These are phyloP conservation scores for Cactoblastis cactorum DNA, from an alignment of 2,888 invertebrate genomes.

Conservation along the genomic window DNA sequence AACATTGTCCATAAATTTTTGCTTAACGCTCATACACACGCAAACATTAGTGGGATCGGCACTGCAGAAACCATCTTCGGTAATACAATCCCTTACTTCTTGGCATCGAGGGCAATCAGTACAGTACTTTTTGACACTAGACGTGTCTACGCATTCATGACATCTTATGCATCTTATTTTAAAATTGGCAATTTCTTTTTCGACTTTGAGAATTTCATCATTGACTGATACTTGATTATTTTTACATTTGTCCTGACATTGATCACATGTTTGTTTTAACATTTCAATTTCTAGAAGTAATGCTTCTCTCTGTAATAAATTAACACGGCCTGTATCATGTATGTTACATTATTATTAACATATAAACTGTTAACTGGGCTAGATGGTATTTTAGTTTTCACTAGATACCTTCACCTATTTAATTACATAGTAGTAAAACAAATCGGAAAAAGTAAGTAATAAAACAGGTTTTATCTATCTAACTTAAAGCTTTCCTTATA, in stretches of 20 bases:
- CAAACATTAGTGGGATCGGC: conserved; percentile 47
- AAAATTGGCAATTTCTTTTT: conserved; percentile 39
- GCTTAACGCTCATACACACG: conserved; percentile 55
- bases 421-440: too few relatives aligned
- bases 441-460: too few relatives aligned
- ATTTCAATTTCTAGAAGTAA: conserved; percentile 48
- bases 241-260: conserved; percentile 53
- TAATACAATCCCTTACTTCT: conserved; percentile 44
- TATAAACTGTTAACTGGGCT: too few relatives aligned
- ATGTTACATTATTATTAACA: too few relatives aligned
- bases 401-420: too few relatives aligned
- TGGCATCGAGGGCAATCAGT: conserved; percentile 60
- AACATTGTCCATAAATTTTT: conserved; percentile 62
- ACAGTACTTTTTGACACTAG: conserved; percentile 49
- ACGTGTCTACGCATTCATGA: conserved; percentile 49
- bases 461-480: too few relatives aligned
- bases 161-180: conserved; percentile 46
- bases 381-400: too few relatives aligned
- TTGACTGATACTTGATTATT: conserved; percentile 39
- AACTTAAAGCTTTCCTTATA: too few relatives aligned
- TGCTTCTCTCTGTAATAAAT: conserved; percentile 49
- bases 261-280: conserved; percentile 39
- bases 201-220: conserved; percentile 44
- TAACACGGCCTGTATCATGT: too few relatives aligned
- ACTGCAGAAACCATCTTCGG: conserved; percentile 39